Base-by-base conservation (phyloP, 2,888 invertebrate species). In the Exocentrus adspersus region DNA sequence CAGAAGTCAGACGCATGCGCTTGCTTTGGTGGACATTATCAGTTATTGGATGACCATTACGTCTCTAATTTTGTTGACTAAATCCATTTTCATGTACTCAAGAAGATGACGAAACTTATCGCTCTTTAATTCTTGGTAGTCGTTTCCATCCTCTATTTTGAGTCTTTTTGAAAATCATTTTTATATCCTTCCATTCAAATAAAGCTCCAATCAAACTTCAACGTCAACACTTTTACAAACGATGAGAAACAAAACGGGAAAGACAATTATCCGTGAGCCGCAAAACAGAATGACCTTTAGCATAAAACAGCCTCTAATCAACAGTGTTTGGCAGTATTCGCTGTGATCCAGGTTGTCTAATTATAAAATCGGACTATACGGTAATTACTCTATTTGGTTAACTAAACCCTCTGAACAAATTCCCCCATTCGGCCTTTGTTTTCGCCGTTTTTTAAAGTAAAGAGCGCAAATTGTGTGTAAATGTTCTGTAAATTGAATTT, bases 301-400 rank as follows among this genome's bases (percentile, higher is more conserved):
- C 1, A 42, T 41, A 16, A 53, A 53, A 20, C 14, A 19, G 21
- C 42, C 53, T 53, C 53, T 53, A 53, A 53, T 53, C 53, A 53
- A 21, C 41, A 53, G 14, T 53, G 53, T 53, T 53, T 53, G 53
- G 53, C 41, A 48, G 14, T 48, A 21, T 53, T 7, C 21, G 20
- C 53, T 53, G 41, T 41, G 53, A 53, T 53, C 53, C 53, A 37
- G 24, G 42, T 16, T 37, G 24, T 1, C 24, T 24, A 37, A 21
- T 53, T 41, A 53, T 37, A 37, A 42, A 53, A 42, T 53, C 42
- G 53, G 53, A 53, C 53, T 53, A 53, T 53, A 20, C 12, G 21
- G 37, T 53, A 53, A 53, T 53, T 53, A 53, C 53, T 37, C 32
- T 41, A 41, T 53, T 53, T 53, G 53, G 37, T 53, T 53, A 53